phyloP scores from a whole-genome alignment of 2,888 invertebrate genomes.

The Eupithecia subfuscata region DNA sequence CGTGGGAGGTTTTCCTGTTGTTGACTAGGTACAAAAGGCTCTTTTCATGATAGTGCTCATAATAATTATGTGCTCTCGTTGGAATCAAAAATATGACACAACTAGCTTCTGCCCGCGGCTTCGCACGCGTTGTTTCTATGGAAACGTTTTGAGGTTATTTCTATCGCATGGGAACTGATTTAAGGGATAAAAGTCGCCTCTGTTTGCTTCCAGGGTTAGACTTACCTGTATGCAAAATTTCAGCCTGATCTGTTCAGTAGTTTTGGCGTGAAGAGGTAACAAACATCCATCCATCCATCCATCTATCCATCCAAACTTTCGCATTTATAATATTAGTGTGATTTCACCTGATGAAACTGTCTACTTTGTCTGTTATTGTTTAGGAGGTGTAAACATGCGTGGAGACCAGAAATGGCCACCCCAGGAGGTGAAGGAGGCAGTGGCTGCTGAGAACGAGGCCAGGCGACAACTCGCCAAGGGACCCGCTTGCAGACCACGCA shows the following conservation, averaged over 20 bases:
- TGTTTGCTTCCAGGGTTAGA: no score
- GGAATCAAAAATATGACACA: not conserved
- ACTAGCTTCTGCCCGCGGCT: no score
- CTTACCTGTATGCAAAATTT: no score
- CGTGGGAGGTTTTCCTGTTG: not conserved
- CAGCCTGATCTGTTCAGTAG: no score
- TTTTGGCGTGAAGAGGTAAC: no score
- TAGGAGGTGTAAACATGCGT: constrained; percentile 92
- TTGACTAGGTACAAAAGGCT: not conserved
- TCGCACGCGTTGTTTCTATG: no score
- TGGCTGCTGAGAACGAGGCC: constrained; percentile 89
- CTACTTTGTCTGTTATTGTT: not conserved
- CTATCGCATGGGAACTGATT: no score
- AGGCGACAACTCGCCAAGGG: constrained; percentile 89
- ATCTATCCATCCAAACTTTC: no score
- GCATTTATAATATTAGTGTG: no score
- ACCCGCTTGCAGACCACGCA: constrained; percentile 89
- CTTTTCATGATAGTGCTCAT: not conserved
- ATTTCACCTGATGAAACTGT: not conserved
- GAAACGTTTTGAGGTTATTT: no score
- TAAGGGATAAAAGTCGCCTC: no score
- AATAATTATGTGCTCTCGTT: not conserved
- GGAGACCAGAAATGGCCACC: constrained; percentile 96
- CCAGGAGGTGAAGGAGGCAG: constrained; percentile 88
- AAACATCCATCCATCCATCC: no score